Evolutionary conservation across 1,140 invertebrate genomes (phyloP).

Genomic region (Apis dorsata): DNA sequence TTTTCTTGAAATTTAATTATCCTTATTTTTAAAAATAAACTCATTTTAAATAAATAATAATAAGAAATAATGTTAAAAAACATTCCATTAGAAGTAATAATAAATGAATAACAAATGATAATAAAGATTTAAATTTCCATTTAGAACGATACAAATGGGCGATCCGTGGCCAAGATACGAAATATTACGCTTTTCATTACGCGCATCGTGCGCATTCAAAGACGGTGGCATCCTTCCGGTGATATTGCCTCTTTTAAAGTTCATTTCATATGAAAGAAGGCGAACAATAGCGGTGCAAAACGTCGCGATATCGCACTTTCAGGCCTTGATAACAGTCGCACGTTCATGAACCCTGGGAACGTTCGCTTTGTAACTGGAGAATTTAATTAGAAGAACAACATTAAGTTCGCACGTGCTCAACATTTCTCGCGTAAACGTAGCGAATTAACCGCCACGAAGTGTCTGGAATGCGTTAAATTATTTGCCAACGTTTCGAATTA

Average conservation of each 20-base stretch:
- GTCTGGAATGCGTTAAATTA: neutral
- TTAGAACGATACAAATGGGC: no score
- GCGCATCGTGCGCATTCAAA: neutral
- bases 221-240: neutral
- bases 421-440: neutral
- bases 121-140: neutral
- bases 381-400: conserved; percentile 44
- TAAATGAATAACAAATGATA: neutral
- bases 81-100: neutral
- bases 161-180: no score
- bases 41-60: no score
- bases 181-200: neutral
- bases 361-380: conserved; percentile 38
- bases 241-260: neutral
- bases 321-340: conserved; percentile 32
- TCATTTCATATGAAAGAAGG: conserved; percentile 21
- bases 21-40: no score
- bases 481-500: neutral
- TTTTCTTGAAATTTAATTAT: no score
- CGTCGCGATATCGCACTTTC: conserved; percentile 5
- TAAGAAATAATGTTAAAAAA: no score
- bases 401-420: conserved; percentile 26
- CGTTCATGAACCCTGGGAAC: conserved; percentile 40
- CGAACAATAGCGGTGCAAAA: conserved; percentile 28
- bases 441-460: neutral